Conservation (phyloP, 2,888 invertebrate species). For the Pherbina coryleti region DNA sequence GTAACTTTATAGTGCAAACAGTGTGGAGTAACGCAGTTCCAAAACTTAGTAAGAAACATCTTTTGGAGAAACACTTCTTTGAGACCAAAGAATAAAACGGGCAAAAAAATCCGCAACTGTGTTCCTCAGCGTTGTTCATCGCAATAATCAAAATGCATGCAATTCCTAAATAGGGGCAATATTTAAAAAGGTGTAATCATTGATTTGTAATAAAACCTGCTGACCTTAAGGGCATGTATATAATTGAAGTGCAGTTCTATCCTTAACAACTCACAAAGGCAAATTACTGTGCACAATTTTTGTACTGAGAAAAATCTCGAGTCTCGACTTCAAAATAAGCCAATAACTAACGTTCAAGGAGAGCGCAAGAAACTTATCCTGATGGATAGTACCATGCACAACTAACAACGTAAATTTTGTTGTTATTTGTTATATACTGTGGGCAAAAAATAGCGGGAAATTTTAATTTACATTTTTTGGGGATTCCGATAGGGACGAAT, state of each 20-base stretch:
- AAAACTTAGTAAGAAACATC: no score
- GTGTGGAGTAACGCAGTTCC: no score
- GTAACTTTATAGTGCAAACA: no score
- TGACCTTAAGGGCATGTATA: constrained; percentile 42
- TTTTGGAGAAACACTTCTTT: no score
- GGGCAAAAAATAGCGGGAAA: no score
- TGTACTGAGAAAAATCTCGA: not conserved
- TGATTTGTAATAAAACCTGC: constrained; percentile 46
- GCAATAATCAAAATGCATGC: not conserved
- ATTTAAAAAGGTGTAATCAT: constrained; percentile 40
- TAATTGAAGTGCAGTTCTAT: constrained; percentile 42
- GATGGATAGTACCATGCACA: no score
- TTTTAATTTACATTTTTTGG: no score
- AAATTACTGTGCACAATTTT: not conserved
- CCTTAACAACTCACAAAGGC: not conserved
- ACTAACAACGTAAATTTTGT: no score
- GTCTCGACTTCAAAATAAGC: not conserved
- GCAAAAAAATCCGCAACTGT: not conserved
- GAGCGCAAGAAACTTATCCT: no score
- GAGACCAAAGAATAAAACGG: no score
- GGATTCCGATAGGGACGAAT: no score
- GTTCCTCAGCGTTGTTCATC: not conserved
- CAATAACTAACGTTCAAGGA: not conserved
- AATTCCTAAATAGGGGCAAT: constrained; percentile 16
- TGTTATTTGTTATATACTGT: no score